Base-by-base conservation (phyloP, 2,888 invertebrate species). In the Gibbula magus region DNA sequence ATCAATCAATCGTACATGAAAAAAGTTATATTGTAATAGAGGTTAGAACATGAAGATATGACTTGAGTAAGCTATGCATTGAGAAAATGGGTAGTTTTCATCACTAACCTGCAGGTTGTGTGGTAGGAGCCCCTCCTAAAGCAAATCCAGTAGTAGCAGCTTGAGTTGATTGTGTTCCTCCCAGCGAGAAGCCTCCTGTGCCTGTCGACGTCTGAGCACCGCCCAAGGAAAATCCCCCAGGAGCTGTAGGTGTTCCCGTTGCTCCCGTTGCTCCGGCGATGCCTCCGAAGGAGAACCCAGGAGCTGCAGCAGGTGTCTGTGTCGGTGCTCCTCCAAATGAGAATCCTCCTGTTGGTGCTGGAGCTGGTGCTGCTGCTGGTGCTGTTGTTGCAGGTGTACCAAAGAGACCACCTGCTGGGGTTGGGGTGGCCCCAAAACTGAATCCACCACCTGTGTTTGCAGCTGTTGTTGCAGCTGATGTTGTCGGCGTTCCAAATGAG, bases 201-300 rank as follows among this genome's bases (percentile, higher is more conserved):
- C n/a, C 54, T 22, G 56, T 5, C 7, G 56, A 8, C 7, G 56
- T 5, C 1, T 5, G 4, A 5, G 32, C 29, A 29, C 13, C 10
- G 5, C 67, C 67, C 13, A 29, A 10, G 1, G 25, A 20, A 32
- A 20, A 25, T 25, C 20, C 20, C 67, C 32, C 67, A 29, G 25
- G 4, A 18, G 67, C 7, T 25, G 29, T 45, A 3, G 51, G 20
- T 0, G 74, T 20, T 4, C 25, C 25, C 13, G 75, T 32, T 75
- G 53, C 7, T 29, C 32, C 39, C 35, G 77, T 74, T 45, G 45
- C 39, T 22, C 39, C 80, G 74, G 61, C 54, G 53, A 67, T 25
- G 35, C 45, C 67, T 18, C 82, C 82, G 54, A 82, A 84, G 4
- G 80, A 35, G 52, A 83, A 83, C 29, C 81, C 80, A 13, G 75